These are phyloP conservation scores for Menura novaehollandiae DNA, from an alignment of 2,113 vertebrate species.

Conservation along the genomic window DNA sequence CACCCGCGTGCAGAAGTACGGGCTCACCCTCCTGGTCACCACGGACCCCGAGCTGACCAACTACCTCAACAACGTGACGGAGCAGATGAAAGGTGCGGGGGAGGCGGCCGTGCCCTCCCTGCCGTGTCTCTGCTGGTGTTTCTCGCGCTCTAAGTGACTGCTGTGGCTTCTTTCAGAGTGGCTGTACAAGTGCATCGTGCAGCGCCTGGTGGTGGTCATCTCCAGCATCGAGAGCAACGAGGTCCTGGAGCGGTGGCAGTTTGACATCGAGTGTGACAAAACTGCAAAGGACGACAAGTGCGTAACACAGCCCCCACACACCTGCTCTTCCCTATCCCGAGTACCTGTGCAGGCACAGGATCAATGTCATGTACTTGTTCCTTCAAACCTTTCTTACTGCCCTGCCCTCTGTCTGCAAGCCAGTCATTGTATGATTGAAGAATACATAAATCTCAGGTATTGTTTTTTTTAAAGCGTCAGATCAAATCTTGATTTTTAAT, in stretches of 20 bases:
- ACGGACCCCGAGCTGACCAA: constrained; percentile 87
- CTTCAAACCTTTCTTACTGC: neutral
- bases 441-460: neutral
- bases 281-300: constrained; percentile 83
- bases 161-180: constrained; percentile 80
- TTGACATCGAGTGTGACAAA: constrained; percentile 95
- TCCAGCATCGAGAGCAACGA: constrained; percentile 87
- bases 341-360: neutral
- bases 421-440: neutral
- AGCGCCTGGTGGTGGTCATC: constrained; percentile 93
- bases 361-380: fast-evolving
- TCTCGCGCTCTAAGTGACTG: fast-evolving
- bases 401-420: neutral
- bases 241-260: constrained; percentile 95
- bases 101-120: neutral
- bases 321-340: fast-evolving
- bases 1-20: constrained; percentile 87
- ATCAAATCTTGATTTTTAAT: neutral
- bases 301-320: fast-evolving
- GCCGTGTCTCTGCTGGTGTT: fast-evolving
- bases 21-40: constrained; percentile 89
- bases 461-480: neutral
- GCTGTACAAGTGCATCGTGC: constrained; percentile 89
- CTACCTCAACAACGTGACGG: constrained; percentile 89
- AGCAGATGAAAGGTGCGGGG: constrained; percentile 86